Percentiles rank a stretch among this genome's conserved stretches.
phyloP scores from a whole-genome alignment of 1,140 invertebrate genomes.

The Drosophila truncata region DNA sequence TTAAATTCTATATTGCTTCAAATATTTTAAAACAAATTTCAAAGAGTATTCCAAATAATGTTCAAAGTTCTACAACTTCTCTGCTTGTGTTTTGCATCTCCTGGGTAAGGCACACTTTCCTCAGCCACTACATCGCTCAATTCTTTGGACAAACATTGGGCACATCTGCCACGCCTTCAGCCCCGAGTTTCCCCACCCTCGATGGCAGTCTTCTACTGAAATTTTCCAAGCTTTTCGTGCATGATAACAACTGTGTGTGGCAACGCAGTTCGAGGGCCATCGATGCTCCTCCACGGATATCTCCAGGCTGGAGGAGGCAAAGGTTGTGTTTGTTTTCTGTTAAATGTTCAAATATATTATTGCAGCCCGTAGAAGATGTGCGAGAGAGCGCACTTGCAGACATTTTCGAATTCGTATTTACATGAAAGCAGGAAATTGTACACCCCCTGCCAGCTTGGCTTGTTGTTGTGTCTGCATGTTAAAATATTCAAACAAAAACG shows the following conservation, averaged over 20 bases:
- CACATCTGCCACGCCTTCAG: slow-evolving; percentile 39
- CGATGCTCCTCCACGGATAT: slow-evolving; percentile 50
- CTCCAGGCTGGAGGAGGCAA: slow-evolving; percentile 60
- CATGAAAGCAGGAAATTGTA: slow-evolving; percentile 47
- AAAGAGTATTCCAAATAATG: slow-evolving; percentile 17
- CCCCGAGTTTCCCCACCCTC: background rate
- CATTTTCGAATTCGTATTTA: slow-evolving; percentile 65
- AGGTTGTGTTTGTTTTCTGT: slow-evolving; percentile 84
- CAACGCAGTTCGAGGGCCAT: slow-evolving; percentile 73
- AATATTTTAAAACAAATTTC: background rate
- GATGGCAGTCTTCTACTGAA: slow-evolving; percentile 43
- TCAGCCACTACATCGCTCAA: slow-evolving; percentile 49
- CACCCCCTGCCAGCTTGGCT: background rate
- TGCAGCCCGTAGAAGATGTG: slow-evolving; percentile 55
- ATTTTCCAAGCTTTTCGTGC: slow-evolving; percentile 74
- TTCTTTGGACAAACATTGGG: slow-evolving; percentile 76
- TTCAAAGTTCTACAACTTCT: background rate
- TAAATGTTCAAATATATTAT: slow-evolving; percentile 85
- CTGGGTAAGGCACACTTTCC: slow-evolving; percentile 13
- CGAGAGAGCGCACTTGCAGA: slow-evolving; percentile 51
- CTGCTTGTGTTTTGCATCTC: slow-evolving; percentile 32
- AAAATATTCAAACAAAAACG: slow-evolving; percentile 77
- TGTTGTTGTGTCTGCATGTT: slow-evolving; percentile 66
- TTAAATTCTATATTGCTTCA: background rate
- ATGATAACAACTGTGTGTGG: slow-evolving; percentile 74